These are phyloP conservation scores for Aphaenogaster floridana DNA, from an alignment of 1,140 invertebrate species.

Conservation along the genomic window DNA sequence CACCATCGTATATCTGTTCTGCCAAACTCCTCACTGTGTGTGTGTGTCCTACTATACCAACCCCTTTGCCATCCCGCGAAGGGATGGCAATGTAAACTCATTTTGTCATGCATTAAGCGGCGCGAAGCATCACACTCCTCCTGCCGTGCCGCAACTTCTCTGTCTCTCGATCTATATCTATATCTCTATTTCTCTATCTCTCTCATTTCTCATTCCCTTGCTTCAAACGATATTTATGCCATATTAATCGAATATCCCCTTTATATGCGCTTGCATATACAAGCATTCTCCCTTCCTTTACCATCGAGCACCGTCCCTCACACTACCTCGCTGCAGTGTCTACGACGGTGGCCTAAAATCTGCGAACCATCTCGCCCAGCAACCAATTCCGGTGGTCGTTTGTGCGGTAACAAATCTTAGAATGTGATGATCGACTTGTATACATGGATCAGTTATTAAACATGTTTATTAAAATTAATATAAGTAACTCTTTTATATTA, in stretches of 20 bases:
- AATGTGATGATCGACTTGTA: slow-evolving; percentile 7
- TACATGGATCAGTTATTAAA: neutral
- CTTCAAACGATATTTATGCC: slow-evolving; percentile 77
- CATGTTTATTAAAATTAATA: slow-evolving; percentile 22
- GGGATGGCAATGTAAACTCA: slow-evolving; percentile 79
- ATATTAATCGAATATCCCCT: slow-evolving; percentile 77
- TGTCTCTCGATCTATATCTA: neutral
- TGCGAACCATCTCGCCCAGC: slow-evolving; percentile 27
- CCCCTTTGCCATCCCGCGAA: slow-evolving; percentile 53
- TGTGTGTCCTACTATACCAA: slow-evolving; percentile 36
- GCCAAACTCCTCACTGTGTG: slow-evolving; percentile 32
- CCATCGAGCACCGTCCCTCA: neutral
- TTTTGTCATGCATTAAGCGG: slow-evolving; percentile 79
- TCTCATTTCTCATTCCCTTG: slow-evolving; percentile 42
- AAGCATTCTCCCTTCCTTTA: slow-evolving; percentile 4
- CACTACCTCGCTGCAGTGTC: slow-evolving; percentile 18
- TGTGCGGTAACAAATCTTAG: slow-evolving; percentile 71
- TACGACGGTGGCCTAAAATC: slow-evolving; percentile 70
- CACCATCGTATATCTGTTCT: slow-evolving; percentile 13
- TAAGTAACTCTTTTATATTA: neutral
- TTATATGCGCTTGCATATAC: slow-evolving; percentile 68
- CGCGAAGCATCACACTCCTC: neutral
- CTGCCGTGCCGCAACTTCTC: neutral
- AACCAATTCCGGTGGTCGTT: slow-evolving; percentile 58
- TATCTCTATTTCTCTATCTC: slow-evolving; percentile 63